Conservation (phyloP, 2,113 vertebrate genomes). For the Centrocercus urophasianus region DNA sequence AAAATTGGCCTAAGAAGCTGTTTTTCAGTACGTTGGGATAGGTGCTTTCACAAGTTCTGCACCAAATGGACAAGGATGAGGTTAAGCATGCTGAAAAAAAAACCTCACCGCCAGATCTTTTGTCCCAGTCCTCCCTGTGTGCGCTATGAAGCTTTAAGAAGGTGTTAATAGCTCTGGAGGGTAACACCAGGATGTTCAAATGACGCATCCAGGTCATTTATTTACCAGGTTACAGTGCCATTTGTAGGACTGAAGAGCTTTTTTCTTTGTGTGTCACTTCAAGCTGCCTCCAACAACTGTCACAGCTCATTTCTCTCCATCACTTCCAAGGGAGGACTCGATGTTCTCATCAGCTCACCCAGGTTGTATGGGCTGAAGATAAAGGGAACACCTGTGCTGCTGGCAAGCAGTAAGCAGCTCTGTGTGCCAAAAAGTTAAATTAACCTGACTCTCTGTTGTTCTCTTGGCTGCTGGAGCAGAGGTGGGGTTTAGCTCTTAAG, state of each 20-base stretch:
- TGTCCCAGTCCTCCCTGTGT: neutral
- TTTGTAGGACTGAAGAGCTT: neutral
- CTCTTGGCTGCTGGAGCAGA: neutral
- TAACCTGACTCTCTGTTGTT: neutral
- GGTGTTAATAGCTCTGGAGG: neutral
- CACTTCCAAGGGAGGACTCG: neutral
- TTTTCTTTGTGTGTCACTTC: neutral
- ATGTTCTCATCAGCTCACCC: neutral
- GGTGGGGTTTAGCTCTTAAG: neutral
- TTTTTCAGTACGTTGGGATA: accelerated
- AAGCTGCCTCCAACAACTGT: neutral
- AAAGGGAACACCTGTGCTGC: neutral
- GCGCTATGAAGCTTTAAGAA: neutral
- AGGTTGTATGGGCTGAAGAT: neutral
- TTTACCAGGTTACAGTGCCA: accelerated
- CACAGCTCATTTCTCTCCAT: neutral
- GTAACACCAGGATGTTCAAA: neutral
- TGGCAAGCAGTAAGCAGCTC: neutral
- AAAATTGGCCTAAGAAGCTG: neutral
- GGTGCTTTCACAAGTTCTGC: accelerated
- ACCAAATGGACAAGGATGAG: neutral
- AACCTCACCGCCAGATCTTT: neutral
- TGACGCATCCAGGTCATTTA: neutral
- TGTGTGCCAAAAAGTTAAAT: neutral
- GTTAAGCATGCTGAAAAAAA: neutral